Evolutionary conservation across 2,888 invertebrate species (phyloP).

Genomic region (Macrophya annulata): DNA sequence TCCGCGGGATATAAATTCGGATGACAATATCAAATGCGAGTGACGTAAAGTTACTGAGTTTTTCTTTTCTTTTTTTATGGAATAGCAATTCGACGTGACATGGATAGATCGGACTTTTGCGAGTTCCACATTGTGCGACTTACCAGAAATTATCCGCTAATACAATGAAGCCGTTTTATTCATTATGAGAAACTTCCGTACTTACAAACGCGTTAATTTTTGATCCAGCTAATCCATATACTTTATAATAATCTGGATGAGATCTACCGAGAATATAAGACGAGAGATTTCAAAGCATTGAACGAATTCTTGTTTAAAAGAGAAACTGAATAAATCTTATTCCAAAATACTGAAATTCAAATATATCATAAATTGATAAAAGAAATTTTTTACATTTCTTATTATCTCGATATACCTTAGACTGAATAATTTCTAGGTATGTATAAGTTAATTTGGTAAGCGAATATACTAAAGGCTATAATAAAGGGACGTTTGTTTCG

Average conservation of each 20-base stretch:
- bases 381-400: background rate
- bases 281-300: background rate
- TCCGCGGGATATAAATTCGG: background rate
- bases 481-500: background rate
- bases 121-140: background rate
- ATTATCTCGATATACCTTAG: background rate
- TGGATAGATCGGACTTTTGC: background rate
- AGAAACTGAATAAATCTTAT: background rate
- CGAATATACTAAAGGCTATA: background rate
- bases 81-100: background rate
- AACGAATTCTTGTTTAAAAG: background rate
- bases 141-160: background rate
- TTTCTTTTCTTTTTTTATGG: background rate
- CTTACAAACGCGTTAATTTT: constrained; percentile 11
- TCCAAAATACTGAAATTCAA: background rate
- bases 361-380: background rate
- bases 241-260: constrained; percentile 2
- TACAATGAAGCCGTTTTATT: constrained; percentile 20
- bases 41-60: background rate
- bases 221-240: background rate
- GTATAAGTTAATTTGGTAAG: background rate
- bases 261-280: background rate
- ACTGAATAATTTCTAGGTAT: background rate
- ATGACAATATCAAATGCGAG: background rate
- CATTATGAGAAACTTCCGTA: background rate